phyloP scores from a whole-genome alignment of 2,797 vertebrate species.

The Ambastaia sidthimunki region DNA sequence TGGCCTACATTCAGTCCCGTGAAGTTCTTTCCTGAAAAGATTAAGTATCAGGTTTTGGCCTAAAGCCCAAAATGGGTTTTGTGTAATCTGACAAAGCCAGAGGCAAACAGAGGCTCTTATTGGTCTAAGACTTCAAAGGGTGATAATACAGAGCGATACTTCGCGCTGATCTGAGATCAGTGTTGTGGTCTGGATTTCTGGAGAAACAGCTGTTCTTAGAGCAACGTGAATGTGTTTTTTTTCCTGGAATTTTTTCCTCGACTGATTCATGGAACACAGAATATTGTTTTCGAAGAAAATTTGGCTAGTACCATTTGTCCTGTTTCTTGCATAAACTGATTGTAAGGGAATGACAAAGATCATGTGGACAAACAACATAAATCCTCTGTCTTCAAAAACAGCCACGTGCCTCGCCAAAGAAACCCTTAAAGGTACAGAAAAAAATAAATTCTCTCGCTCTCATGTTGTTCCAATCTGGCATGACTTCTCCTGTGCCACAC shows the following conservation, averaged over 20 bases:
- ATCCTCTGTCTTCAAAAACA: background rate
- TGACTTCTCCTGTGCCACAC: background rate
- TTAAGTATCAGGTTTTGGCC: constrained; percentile 58
- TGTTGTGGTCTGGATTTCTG: constrained; percentile 31
- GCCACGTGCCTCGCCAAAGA: background rate
- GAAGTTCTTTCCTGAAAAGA: constrained; percentile 53
- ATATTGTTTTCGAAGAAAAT: constrained; percentile 16
- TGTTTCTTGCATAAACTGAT: background rate
- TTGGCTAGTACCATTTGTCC: background rate
- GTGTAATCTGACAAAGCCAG: constrained; percentile 49
- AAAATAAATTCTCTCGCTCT: background rate
- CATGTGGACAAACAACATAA: background rate
- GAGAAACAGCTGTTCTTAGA: constrained; percentile 31
- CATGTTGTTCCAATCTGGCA: background rate
- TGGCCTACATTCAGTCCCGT: constrained; percentile 34
- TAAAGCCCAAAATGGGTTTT: constrained; percentile 53
- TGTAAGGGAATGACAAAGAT: background rate
- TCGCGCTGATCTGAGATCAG: constrained; percentile 39
- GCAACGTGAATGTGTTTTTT: constrained; percentile 47
- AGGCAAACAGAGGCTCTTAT: constrained; percentile 34
- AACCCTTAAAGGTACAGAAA: background rate
- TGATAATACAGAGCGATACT: constrained; percentile 10
- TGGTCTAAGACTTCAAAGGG: constrained; percentile 58
- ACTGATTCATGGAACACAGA: constrained; percentile 9
- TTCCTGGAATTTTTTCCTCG: constrained; percentile 22